Evolutionary conservation across 1,140 invertebrate genomes (phyloP).

Genomic region (Papilio polyxenes): DNA sequence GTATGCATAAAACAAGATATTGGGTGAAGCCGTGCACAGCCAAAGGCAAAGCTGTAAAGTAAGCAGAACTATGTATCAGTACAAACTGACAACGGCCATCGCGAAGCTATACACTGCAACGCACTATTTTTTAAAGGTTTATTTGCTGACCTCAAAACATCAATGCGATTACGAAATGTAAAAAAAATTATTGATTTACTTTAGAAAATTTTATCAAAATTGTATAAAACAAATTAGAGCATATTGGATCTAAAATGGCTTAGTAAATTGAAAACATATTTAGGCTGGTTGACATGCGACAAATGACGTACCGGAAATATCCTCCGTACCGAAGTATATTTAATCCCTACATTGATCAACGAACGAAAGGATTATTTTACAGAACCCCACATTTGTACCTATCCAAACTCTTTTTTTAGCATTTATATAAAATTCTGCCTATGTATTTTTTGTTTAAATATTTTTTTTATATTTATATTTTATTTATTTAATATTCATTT

Average conservation of each 20-base stretch:
- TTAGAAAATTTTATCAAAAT: not conserved
- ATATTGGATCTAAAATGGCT: not conserved
- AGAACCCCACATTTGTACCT: constrained; percentile 1
- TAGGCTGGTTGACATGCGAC: not conserved
- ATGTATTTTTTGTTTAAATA: not conserved
- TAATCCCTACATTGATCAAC: constrained; percentile 18
- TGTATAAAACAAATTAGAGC: not conserved
- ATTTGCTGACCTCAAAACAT: too few species aligned
- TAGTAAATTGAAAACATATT: constrained; percentile 10
- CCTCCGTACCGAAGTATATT: not conserved
- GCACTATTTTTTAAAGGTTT: not conserved
- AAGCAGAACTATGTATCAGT: constrained; percentile 45
- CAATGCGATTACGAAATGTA: too few species aligned
- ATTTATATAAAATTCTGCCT: not conserved
- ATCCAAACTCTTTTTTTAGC: not conserved
- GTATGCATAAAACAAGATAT: constrained; percentile 16
- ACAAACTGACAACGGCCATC: constrained; percentile 49
- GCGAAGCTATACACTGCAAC: constrained; percentile 22
- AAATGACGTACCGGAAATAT: not conserved
- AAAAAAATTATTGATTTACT: not conserved
- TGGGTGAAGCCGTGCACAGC: constrained; percentile 39
- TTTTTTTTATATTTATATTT: too few species aligned
- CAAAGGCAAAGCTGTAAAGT: constrained; percentile 54
- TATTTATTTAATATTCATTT: too few species aligned
- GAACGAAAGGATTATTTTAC: not conserved